phyloP scores from a whole-genome alignment of 2,888 invertebrate species.

The Machimus atricapillus region DNA sequence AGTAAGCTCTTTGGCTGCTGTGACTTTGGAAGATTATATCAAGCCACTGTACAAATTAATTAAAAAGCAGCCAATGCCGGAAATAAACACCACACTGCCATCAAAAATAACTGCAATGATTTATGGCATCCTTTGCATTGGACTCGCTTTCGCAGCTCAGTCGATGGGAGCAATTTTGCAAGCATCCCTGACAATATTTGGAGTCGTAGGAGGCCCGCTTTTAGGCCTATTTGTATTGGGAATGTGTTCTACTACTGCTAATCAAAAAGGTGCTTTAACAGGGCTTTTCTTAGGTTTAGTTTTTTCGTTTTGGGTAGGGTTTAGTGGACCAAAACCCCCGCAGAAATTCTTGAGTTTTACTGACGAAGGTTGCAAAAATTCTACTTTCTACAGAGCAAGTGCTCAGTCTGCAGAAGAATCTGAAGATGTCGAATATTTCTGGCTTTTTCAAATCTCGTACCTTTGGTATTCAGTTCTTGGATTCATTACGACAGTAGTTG shows the following conservation, averaged over 20 bases:
- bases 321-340: conserved; percentile 78
- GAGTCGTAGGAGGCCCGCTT: conserved; percentile 87
- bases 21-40: conserved; percentile 87
- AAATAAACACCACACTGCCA: conserved; percentile 63
- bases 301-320: conserved; percentile 82
- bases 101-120: conserved; percentile 74
- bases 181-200: conserved; percentile 84
- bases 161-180: conserved; percentile 87
- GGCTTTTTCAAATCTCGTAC: conserved; percentile 76
- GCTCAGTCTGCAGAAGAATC: neutral
- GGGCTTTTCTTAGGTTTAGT: conserved; percentile 72
- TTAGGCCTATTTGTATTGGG: conserved; percentile 85
- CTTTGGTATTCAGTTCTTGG: conserved; percentile 74
- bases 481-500: conserved; percentile 62
- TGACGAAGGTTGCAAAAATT: conserved; percentile 65
- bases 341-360: conserved; percentile 67
- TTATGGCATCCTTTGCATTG: conserved; percentile 80
- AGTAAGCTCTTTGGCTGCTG: conserved; percentile 88
- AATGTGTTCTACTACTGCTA: conserved; percentile 78
- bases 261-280: conserved; percentile 72
- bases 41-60: conserved; percentile 63
- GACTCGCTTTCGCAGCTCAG: conserved; percentile 82
- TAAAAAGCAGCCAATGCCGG: conserved; percentile 58
- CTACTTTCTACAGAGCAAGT: neutral
- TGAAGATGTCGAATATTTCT: conserved; percentile 63